Evolutionary conservation across 2,797 vertebrate species (phyloP).

Genomic region (Erithacus rubecula): DNA sequence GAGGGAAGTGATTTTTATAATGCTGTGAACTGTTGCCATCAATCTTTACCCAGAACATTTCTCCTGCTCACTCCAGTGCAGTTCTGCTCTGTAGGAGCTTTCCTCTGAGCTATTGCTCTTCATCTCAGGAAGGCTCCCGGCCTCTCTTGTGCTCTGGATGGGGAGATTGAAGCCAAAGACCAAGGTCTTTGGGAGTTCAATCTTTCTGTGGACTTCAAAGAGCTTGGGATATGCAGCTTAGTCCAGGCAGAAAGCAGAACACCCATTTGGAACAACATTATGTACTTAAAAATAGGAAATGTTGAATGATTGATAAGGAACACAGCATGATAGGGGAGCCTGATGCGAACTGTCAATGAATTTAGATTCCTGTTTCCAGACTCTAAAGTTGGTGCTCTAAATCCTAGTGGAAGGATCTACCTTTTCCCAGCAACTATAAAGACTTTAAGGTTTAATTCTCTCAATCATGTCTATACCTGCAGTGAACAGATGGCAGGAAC

Average conservation of each 20-base stretch:
- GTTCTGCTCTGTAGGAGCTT: neutral
- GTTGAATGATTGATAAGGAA: neutral
- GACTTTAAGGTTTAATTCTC: slow-evolving; percentile 2
- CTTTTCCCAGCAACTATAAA: neutral
- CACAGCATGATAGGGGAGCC: neutral
- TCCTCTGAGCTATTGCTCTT: neutral
- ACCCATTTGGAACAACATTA: neutral
- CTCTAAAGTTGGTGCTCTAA: neutral
- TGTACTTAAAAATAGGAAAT: slow-evolving; percentile 16
- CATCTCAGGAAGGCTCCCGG: neutral
- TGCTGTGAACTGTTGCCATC: slow-evolving; percentile 60
- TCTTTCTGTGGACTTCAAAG: slow-evolving; percentile 19
- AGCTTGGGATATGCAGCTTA: neutral
- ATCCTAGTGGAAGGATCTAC: neutral
- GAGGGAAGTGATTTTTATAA: slow-evolving; percentile 65
- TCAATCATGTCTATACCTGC: neutral
- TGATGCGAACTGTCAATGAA: neutral
- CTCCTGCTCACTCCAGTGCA: neutral
- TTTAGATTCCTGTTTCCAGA: neutral
- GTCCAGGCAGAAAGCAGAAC: slow-evolving; percentile 28
- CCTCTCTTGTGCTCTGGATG: neutral
- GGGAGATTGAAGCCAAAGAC: slow-evolving; percentile 6
- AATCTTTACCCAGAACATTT: slow-evolving; percentile 45
- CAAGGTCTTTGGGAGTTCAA: slow-evolving; percentile 10
- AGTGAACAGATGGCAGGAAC: neutral